These are phyloP conservation scores for Drosophila paracracens DNA, from an alignment of 2,888 invertebrate genomes.

Conservation along the genomic window DNA sequence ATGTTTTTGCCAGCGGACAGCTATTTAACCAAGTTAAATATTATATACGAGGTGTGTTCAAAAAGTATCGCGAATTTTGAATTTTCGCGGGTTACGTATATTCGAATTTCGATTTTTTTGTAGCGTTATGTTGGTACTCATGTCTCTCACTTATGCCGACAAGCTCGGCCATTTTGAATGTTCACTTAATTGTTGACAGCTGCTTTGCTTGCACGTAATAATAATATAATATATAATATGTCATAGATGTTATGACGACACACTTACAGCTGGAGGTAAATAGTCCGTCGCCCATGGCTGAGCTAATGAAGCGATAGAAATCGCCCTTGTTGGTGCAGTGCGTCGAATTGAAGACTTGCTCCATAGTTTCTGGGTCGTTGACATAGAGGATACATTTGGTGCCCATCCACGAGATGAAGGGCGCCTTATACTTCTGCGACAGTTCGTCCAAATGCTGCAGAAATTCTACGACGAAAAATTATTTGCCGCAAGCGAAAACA, in stretches of 20 bases:
- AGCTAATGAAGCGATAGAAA: constrained; percentile 81
- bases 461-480: constrained; percentile 59
- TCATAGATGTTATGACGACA: not conserved
- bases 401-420: constrained; percentile 84
- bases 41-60: too few species aligned
- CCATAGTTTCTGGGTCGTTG: constrained; percentile 81
- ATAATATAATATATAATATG: not conserved
- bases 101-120: too few species aligned
- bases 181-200: too few species aligned
- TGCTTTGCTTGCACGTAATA: too few species aligned
- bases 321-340: constrained; percentile 83
- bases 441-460: constrained; percentile 70
- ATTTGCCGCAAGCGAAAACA: not conserved
- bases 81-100: too few species aligned
- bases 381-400: constrained; percentile 82
- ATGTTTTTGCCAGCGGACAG: constrained; percentile 83
- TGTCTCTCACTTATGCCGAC: too few species aligned
- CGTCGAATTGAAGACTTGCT: constrained; percentile 82
- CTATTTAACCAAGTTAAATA: constrained; percentile 37
- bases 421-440: constrained; percentile 67
- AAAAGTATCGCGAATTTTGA: too few species aligned
- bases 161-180: too few species aligned
- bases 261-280: constrained; percentile 82
- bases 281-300: constrained; percentile 82
- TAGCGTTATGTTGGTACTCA: too few species aligned